Conservation (phyloP, 2,797 vertebrate genomes). For the Paratrypauchen microcephalus region DNA sequence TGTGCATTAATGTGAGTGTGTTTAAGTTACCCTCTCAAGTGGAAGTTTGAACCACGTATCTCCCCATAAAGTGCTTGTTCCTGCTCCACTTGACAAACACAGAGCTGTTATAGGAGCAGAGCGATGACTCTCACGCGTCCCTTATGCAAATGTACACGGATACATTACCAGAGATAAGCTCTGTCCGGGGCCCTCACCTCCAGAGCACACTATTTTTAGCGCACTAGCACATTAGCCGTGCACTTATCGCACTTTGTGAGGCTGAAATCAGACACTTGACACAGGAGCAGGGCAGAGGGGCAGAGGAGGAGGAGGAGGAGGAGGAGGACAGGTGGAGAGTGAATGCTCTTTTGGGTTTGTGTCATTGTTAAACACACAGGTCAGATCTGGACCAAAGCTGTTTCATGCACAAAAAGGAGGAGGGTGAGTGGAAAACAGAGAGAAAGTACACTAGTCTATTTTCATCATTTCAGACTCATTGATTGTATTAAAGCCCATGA, state of each 20-base stretch:
- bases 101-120: conserved; percentile 61
- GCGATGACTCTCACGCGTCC: conserved; percentile 63
- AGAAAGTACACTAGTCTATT: background rate
- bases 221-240: conserved; percentile 37
- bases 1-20: background rate
- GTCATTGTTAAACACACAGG: background rate
- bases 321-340: no score
- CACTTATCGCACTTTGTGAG: conserved; percentile 60
- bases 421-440: background rate
- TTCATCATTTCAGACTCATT: background rate
- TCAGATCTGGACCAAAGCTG: background rate
- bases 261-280: background rate
- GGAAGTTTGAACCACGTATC: conserved; percentile 36
- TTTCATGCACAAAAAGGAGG: no score
- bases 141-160: conserved; percentile 67
- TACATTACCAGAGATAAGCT: conserved; percentile 71
- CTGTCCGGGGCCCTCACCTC: conserved; percentile 66
- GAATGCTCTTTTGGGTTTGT: background rate
- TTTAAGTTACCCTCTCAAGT: background rate
- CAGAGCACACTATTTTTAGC: conserved; percentile 53
- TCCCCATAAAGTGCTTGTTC: conserved; percentile 29
- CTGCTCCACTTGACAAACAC: conserved; percentile 57
- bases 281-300: conserved; percentile 16
- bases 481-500: no score
- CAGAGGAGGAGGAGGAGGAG: background rate